Evolutionary conservation across 1,140 invertebrate genomes (phyloP), one percentile per base, ranked within the genome.

Genomic region (Hylaeus volcanicus): DNA sequence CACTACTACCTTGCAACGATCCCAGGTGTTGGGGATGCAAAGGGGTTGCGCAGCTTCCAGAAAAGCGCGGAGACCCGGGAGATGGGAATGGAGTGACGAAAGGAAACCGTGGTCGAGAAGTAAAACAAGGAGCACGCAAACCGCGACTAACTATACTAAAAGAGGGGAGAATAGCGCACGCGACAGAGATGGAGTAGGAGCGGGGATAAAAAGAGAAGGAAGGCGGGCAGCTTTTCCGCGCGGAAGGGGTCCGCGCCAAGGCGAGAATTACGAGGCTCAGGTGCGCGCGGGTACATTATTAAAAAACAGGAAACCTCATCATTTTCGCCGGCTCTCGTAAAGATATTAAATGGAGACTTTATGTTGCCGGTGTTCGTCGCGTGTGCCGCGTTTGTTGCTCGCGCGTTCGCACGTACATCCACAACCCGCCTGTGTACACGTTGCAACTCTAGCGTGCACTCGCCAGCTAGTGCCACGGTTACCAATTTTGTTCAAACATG

Each of bases 321-420:
- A 92, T 91, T 93, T 91, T 93, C 86, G 79, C 80, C 85, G 85
- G 78, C 71, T 81, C 89, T 89, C 90, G 88, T 92, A 91, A 90
- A 92, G 89, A 92, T 93, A 92, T 93, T 92, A 92, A 92, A 92
- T 89, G 90, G 90, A 90, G 90, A 92, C 90, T 90, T 93, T 93
- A 92, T 90, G 89, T 90, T 89, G 89, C 88, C 85, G 79, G 82
- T 66, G 78, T 74, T 85, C 58, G 71, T 84, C 82, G 73, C 83
- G 82, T 72, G 82, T 65, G 68, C 66, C 85, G 83, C 74, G 83
- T 12, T 61, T 43, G 65, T 64, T 45, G 60, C 74, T 77, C 65
- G 68, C 72, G 80, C 80, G 79, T 61, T 71, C 8, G 15, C 45
- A 41, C 60, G 60, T 41, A 39, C 37, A 5, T 61, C 8, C 60